phyloP scores from a whole-genome alignment of 1,140 invertebrate species.

The Chionoecetes opilio region DNA sequence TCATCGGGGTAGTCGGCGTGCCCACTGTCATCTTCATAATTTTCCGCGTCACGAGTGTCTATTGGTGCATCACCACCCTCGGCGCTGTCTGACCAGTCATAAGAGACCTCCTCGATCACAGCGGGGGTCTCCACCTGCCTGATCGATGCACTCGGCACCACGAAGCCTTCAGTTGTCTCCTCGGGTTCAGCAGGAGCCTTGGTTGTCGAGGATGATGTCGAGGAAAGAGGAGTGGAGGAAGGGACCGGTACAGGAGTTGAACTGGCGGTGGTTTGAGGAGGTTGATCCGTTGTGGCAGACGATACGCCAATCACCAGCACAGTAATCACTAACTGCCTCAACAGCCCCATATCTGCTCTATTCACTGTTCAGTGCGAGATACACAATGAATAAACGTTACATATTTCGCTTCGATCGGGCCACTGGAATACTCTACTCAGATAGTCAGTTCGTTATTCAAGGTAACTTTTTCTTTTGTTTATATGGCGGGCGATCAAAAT shows the following conservation, averaged over 20 bases:
- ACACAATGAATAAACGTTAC: no score
- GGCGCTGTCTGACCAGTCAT: constrained; percentile 50
- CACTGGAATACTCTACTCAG: no score
- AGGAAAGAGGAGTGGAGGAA: not conserved
- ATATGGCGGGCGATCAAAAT: no score
- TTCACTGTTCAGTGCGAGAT: not conserved
- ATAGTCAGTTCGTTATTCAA: no score
- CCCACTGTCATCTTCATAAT: not conserved
- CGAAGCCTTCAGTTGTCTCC: not conserved
- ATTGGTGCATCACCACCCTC: not conserved
- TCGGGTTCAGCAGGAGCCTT: not conserved
- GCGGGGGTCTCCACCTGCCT: constrained; percentile 54
- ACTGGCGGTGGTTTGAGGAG: not conserved
- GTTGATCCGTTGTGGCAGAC: not conserved
- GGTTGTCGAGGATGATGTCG: not conserved
- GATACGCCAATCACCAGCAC: constrained; percentile 62
- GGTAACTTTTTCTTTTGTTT: no score
- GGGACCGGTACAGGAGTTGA: not conserved
- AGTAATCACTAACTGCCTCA: constrained; percentile 37
- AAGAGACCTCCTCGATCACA: constrained; percentile 38
- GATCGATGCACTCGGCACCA: constrained; percentile 46
- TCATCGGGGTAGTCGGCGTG: not conserved
- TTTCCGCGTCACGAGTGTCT: not conserved
- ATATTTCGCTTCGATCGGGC: no score
- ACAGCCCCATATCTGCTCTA: constrained; percentile 31